phyloP scores from a whole-genome alignment of 1,140 invertebrate genomes.

The Drosophila cardini region DNA sequence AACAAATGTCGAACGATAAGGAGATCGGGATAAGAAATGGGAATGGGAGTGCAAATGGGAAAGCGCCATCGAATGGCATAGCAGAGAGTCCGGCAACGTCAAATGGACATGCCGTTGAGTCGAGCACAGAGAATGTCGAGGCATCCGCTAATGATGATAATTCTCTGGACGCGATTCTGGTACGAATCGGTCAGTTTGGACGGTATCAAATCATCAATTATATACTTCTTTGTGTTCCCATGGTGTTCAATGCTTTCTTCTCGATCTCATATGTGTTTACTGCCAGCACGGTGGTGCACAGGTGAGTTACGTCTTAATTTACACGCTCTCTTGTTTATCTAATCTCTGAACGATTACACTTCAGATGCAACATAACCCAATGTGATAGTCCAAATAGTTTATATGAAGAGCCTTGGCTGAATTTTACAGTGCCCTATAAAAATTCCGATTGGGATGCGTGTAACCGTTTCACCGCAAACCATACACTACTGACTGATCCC shows the following conservation, averaged over 20 bases:
- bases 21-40: slow-evolving; percentile 18
- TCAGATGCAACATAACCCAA: slow-evolving; percentile 88
- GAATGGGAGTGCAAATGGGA: slow-evolving; percentile 17
- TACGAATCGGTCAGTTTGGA: slow-evolving; percentile 85
- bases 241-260: slow-evolving; percentile 86
- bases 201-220: slow-evolving; percentile 86
- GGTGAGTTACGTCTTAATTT: slow-evolving; percentile 77
- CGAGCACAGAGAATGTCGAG: slow-evolving; percentile 17
- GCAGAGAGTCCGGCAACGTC: slow-evolving; percentile 9
- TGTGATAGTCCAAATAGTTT: slow-evolving; percentile 85
- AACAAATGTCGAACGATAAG: slow-evolving; percentile 29
- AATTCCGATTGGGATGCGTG: slow-evolving; percentile 85
- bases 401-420: slow-evolving; percentile 86
- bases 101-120: slow-evolving; percentile 28
- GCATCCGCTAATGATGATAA: slow-evolving; percentile 52
- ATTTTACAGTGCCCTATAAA: slow-evolving; percentile 85
- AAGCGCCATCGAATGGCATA: slow-evolving; percentile 14
- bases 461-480: slow-evolving; percentile 65
- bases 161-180: slow-evolving; percentile 72
- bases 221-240: slow-evolving; percentile 85
- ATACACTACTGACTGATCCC: slow-evolving; percentile 14
- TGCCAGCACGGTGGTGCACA: slow-evolving; percentile 86
- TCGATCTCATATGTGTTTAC: slow-evolving; percentile 87
- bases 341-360: slow-evolving; percentile 3
- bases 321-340: neutral